Base-by-base conservation (phyloP, 2,797 vertebrate species). In the Amblyraja radiata region DNA sequence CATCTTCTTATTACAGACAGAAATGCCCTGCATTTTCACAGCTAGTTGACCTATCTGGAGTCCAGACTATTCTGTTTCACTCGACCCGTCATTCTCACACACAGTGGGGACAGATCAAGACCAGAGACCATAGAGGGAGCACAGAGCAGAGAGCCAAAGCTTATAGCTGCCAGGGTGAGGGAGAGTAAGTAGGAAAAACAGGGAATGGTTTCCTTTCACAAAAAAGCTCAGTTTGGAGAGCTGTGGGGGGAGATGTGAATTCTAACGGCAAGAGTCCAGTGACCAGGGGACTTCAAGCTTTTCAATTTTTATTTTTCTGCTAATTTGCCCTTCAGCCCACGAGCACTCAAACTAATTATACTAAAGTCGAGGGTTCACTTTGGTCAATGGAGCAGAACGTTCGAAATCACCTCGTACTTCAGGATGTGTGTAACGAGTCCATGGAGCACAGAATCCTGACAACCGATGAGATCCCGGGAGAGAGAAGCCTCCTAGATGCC, bases 41-140 rank as follows among this genome's bases (percentile, higher is more conserved):
- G 58, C 7, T 68, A 32, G 65, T 23, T 36, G 36, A 32, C n/a
- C 6, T 65, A 65, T 65, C n/a, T 65, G 10, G 9, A 28, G 58
- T 84, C 63, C n/a, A 88, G 28, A n/a, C 39, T 68, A 23, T 88
- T 88, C 61, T 88, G 84, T 88, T 88, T 68, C 84, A n/a, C 83
- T 86, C 83, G 16, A 6, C 25, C 83, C 58, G 32, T 63, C 83
- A 63, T 13, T 14, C 11, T 84, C 58, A n/a, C 10, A 18, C 84
- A 88, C 16, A 58, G 8, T 88, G 84, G 14, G 61, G 61, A 2
- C 2, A 36, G n/a, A 65, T 65, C n/a, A 68, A 65, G 58, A n/a
- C 84, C 2, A 14, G 61, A 21, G 61, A 3, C 84, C 65, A 16
- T 36, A 16, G 10, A 88, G 63, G 7, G 65, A 36, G 58, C 63